These are phyloP conservation scores for Listronotus bonariensis DNA, from an alignment of 1,140 invertebrate genomes.

Conservation along the genomic window DNA sequence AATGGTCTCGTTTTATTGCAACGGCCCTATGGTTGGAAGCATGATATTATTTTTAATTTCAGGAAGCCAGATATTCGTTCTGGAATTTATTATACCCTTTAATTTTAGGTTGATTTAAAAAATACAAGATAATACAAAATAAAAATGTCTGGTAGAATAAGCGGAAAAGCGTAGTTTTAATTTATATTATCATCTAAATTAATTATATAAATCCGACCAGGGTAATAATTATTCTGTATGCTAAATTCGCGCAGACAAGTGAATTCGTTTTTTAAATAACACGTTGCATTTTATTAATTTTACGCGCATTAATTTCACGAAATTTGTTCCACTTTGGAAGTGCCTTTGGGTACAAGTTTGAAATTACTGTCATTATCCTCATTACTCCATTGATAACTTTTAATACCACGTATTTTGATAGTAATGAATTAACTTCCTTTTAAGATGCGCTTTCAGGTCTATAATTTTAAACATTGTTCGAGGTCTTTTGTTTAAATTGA, in stretches of 20 bases:
- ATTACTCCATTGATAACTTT: constrained; percentile 30
- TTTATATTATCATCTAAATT: constrained; percentile 28
- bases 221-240: constrained; percentile 21
- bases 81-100: constrained; percentile 27
- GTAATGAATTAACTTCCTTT: constrained; percentile 13
- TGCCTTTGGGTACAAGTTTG: constrained; percentile 19
- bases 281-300: constrained; percentile 25
- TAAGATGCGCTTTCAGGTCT: background rate
- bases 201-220: constrained; percentile 32
- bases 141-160: constrained; percentile 20
- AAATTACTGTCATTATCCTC: constrained; percentile 29
- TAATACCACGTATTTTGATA: constrained; percentile 20
- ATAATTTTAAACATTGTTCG: constrained; percentile 7
- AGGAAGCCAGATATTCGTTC: constrained; percentile 26
- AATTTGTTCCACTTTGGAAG: constrained; percentile 30
- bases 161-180: constrained; percentile 15
- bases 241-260: constrained; percentile 15
- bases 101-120: constrained; percentile 36
- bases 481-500: background rate
- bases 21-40: constrained; percentile 14
- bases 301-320: constrained; percentile 20
- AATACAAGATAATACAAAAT: constrained; percentile 33
- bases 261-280: constrained; percentile 28
- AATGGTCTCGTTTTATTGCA: constrained; percentile 27
- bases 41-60: constrained; percentile 35